Conservation (phyloP, 2,113 vertebrate genomes). For the Empidonax alnorum region DNA sequence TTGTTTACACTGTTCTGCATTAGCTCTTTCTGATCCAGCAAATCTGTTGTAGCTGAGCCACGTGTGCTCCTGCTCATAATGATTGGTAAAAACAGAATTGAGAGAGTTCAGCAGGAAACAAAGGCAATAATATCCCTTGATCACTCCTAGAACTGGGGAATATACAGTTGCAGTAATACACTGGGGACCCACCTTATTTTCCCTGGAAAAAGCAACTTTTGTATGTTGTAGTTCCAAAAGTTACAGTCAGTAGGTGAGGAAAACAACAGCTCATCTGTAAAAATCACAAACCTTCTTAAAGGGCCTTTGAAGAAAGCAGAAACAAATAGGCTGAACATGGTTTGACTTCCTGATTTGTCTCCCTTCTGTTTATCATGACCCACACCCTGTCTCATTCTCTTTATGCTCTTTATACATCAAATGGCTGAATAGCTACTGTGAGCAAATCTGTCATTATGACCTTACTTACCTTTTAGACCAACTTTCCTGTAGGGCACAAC, state of each 20-base stretch:
- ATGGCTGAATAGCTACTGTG: neutral
- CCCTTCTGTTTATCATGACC: neutral
- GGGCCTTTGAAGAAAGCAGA: conserved; percentile 19
- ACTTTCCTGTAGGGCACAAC: neutral
- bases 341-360: neutral
- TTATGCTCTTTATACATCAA: conserved; percentile 6
- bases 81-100: neutral
- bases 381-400: conserved; percentile 19
- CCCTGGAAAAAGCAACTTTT: neutral
- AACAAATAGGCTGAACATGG: neutral
- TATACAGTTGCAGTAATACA: neutral
- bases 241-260: neutral
- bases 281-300: neutral
- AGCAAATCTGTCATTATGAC: neutral
- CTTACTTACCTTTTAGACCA: neutral
- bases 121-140: neutral
- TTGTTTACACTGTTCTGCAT: conserved; percentile 19
- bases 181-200: accelerated
- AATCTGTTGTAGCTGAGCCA: neutral
- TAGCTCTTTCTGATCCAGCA: conserved; percentile 23
- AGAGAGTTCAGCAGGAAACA: neutral
- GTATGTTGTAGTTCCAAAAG: neutral
- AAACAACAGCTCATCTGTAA: neutral
- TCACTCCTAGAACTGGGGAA: neutral
- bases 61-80: neutral